Percentiles rank a stretch among this genome's conserved stretches.
Conservation (phyloP, 2,888 invertebrate species). For the Lasioglossum leucozonium region DNA sequence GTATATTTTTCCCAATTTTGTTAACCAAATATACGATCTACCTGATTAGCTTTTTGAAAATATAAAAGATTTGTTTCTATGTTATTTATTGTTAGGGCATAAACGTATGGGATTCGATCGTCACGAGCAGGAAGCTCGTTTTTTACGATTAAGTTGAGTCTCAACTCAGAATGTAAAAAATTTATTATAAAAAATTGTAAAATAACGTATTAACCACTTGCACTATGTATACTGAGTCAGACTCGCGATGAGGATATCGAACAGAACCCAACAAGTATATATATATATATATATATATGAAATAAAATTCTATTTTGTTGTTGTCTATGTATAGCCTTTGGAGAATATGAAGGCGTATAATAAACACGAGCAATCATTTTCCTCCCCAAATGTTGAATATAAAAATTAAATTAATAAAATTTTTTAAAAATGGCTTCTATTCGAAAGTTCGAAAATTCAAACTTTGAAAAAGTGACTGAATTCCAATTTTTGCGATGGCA, state of each 20-base stretch:
- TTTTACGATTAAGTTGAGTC: background rate
- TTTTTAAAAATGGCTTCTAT: background rate
- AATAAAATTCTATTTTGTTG: background rate
- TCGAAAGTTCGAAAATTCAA: too few species aligned
- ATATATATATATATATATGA: too few species aligned
- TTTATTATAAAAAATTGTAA: too few species aligned
- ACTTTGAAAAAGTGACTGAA: background rate
- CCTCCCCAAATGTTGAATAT: too few species aligned
- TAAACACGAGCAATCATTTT: background rate
- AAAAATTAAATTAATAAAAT: background rate
- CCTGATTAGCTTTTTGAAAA: background rate
- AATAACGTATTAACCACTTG: background rate
- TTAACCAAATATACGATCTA: background rate
- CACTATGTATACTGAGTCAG: background rate
- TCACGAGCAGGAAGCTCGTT: background rate
- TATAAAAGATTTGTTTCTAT: background rate
- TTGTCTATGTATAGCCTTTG: background rate
- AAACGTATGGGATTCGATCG: background rate
- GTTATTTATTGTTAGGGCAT: background rate
- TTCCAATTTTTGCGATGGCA: background rate
- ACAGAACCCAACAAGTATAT: too few species aligned
- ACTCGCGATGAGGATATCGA: too few species aligned
- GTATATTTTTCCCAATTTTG: background rate
- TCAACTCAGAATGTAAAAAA: background rate
- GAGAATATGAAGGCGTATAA: background rate